Conservation (phyloP, 2,797 vertebrate genomes). For the Chromis chromis region DNA sequence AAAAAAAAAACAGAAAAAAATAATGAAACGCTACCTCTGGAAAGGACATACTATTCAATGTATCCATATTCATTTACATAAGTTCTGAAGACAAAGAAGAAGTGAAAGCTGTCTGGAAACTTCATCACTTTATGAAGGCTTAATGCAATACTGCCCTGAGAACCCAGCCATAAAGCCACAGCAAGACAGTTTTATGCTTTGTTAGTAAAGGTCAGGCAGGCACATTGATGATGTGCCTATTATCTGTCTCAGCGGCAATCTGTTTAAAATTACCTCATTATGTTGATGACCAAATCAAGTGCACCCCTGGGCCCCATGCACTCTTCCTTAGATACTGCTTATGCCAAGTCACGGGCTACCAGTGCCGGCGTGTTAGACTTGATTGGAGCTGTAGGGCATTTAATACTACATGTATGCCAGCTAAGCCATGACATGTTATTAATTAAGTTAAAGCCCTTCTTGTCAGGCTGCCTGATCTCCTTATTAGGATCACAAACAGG, state of each 20-base stretch:
- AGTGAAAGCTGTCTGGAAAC: constrained; percentile 29
- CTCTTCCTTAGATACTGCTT: constrained; percentile 76
- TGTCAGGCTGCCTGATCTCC: constrained; percentile 58
- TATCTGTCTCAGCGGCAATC: constrained; percentile 82
- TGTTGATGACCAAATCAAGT: constrained; percentile 84
- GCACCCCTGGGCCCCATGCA: constrained; percentile 75
- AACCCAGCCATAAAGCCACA: constrained; percentile 47
- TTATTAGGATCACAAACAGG: constrained; percentile 65
- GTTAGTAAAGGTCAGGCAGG: constrained; percentile 81
- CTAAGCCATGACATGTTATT: constrained; percentile 68
- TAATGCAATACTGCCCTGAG: constrained; percentile 31
- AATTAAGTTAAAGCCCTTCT: constrained; percentile 72
- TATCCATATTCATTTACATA: background rate
- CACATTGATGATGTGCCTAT: constrained; percentile 81
- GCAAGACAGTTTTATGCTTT: constrained; percentile 72
- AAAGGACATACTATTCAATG: constrained; percentile 25
- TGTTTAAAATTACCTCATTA: constrained; percentile 86
- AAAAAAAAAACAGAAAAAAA: background rate
- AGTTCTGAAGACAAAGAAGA: constrained; percentile 5
- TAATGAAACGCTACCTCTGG: background rate
- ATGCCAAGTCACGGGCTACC: constrained; percentile 75
- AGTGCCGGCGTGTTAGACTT: constrained; percentile 57
- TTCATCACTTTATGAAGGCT: constrained; percentile 28
- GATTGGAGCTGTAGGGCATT: constrained; percentile 59
- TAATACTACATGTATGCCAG: constrained; percentile 64